phyloP scores from a whole-genome alignment of 2,113 vertebrate species.

The Colius striatus region DNA sequence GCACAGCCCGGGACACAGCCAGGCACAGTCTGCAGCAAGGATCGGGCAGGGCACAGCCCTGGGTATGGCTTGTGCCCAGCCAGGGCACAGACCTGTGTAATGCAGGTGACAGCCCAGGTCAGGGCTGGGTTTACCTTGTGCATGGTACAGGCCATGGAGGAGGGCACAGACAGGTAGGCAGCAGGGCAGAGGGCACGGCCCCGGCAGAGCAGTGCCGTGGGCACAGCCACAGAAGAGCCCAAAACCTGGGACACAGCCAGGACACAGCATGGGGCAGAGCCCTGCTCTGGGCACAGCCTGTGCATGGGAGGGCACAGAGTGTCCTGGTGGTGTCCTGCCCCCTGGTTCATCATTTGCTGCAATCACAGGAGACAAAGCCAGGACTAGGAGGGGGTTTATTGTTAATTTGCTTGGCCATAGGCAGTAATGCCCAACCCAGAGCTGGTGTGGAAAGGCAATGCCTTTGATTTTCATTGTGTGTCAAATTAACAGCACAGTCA shows the following conservation, averaged over 20 bases:
- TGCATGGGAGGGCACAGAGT: no score
- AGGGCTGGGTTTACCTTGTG: not conserved
- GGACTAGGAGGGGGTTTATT: conserved; percentile 16
- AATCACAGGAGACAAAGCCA: not conserved
- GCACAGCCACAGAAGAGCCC: no score
- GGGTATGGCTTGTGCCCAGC: no score
- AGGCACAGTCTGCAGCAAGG: no score
- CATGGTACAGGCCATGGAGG: not conserved
- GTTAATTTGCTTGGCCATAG: not conserved
- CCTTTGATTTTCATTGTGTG: not conserved
- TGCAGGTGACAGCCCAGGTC: not conserved
- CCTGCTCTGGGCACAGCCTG: not conserved
- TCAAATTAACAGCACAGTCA: not conserved
- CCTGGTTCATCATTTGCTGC: not conserved
- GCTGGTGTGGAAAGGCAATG: accelerated
- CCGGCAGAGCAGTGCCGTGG: not conserved
- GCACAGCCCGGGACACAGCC: not conserved
- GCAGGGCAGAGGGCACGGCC: not conserved
- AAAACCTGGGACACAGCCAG: no score
- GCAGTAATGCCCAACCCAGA: not conserved
- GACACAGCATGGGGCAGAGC: not conserved
- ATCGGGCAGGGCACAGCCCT: no score
- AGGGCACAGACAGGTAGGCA: not conserved
- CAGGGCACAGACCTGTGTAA: not conserved
- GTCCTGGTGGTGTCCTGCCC: not conserved